phyloP scores from a whole-genome alignment of 2,888 invertebrate species.

The Amphipoea oculea region DNA sequence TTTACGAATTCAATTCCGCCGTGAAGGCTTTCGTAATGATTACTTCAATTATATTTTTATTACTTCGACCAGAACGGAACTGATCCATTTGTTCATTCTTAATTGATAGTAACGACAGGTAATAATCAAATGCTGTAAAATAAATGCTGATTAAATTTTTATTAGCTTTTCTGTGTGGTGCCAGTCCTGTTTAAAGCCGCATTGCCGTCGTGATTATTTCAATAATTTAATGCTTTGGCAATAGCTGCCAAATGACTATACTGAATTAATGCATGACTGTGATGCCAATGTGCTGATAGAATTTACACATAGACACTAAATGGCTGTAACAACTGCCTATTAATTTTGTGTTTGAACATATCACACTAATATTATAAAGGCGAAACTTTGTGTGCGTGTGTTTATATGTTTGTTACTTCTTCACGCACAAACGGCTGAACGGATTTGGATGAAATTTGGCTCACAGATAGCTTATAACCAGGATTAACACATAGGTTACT shows the following conservation, averaged over 20 bases:
- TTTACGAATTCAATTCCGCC: slow-evolving; percentile 42
- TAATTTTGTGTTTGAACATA: neutral
- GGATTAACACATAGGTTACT: no score
- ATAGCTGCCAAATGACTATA: slow-evolving; percentile 27
- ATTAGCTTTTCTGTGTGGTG: slow-evolving; percentile 40
- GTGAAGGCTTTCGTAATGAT: slow-evolving; percentile 65
- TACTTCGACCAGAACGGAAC: slow-evolving; percentile 63
- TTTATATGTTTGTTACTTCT: no score
- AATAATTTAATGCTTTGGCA: slow-evolving; percentile 28
- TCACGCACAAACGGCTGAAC: no score
- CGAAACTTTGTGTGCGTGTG: no score
- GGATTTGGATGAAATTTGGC: no score
- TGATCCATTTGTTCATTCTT: slow-evolving; percentile 66
- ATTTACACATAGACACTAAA: slow-evolving; percentile 1
- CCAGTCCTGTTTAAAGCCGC: slow-evolving; percentile 39
- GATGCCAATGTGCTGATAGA: slow-evolving; percentile 18
- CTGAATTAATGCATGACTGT: slow-evolving; percentile 10
- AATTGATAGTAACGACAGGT: slow-evolving; percentile 65
- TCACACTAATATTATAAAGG: no score
- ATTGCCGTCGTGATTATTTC: slow-evolving; percentile 43
- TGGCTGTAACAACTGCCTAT: neutral
- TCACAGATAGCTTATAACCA: no score
- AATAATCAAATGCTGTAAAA: slow-evolving; percentile 62
- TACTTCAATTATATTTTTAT: slow-evolving; percentile 71
- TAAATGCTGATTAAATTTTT: slow-evolving; percentile 60